Evolutionary conservation across 2,888 invertebrate genomes (phyloP).

Genomic region (Vanessa cardui): DNA sequence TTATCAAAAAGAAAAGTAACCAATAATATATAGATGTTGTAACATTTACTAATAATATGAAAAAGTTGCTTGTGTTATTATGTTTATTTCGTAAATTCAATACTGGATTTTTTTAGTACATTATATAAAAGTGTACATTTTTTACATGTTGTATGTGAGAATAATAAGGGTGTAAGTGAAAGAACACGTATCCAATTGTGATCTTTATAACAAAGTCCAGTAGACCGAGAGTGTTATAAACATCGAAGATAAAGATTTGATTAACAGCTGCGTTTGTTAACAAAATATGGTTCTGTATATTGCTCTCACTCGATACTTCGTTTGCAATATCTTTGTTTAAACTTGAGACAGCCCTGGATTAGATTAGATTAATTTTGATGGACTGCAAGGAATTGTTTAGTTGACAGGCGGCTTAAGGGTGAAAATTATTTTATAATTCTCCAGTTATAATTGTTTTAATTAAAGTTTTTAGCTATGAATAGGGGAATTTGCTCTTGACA

Average conservation of each 20-base stretch:
- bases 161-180: too few species aligned
- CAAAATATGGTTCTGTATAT: slow-evolving; percentile 44
- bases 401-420: slow-evolving; percentile 72
- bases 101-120: too few species aligned
- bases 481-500: slow-evolving; percentile 57
- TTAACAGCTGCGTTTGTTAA: not conserved
- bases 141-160: too few species aligned
- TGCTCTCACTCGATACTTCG: slow-evolving; percentile 64
- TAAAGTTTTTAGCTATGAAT: slow-evolving; percentile 69
- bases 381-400: slow-evolving; percentile 77
- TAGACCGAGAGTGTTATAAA: not conserved
- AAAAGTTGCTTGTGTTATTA: too few species aligned
- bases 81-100: too few species aligned
- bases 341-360: slow-evolving; percentile 74
- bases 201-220: not conserved
- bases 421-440: slow-evolving; percentile 75
- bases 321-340: slow-evolving; percentile 79
- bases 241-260: not conserved
- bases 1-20: too few species aligned
- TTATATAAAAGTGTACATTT: too few species aligned
- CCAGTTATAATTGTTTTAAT: slow-evolving; percentile 74
- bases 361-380: slow-evolving; percentile 81
- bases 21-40: too few species aligned
- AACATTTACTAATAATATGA: too few species aligned
- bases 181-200: not conserved